phyloP scores from a whole-genome alignment of 2,888 invertebrate species.

The Lottia scabra region DNA sequence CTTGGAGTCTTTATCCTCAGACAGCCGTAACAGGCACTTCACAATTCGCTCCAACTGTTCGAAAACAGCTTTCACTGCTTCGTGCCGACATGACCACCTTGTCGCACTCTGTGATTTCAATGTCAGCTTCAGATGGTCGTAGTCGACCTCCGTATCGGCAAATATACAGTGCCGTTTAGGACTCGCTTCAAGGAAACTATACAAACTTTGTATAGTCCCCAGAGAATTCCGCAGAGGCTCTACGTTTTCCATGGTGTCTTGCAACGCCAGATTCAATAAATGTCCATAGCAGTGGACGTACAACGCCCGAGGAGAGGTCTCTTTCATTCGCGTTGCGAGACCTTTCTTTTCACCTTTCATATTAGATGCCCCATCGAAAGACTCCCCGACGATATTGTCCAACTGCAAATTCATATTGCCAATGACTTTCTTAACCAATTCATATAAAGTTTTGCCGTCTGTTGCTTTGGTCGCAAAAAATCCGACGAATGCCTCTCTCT shows the following conservation, averaged over 20 bases:
- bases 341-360: not conserved
- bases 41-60: not conserved
- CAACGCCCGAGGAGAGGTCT: not conserved
- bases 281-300: not conserved
- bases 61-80: not conserved
- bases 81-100: not conserved
- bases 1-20: not conserved
- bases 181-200: not conserved
- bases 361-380: slow-evolving; percentile 6
- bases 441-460: not conserved
- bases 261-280: not conserved
- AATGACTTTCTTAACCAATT: not conserved
- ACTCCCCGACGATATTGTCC: not conserved
- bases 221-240: not conserved
- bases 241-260: not conserved
- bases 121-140: not conserved
- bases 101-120: slow-evolving; percentile 3
- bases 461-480: not conserved
- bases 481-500: not conserved
- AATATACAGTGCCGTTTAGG: not conserved
- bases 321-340: not conserved
- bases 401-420: not conserved
- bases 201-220: not conserved
- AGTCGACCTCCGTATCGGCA: not conserved
- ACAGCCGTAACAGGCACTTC: not conserved